These are phyloP conservation scores for Nasua narica DNA, from an alignment of 2,797 vertebrate genomes.

Conservation along the genomic window DNA sequence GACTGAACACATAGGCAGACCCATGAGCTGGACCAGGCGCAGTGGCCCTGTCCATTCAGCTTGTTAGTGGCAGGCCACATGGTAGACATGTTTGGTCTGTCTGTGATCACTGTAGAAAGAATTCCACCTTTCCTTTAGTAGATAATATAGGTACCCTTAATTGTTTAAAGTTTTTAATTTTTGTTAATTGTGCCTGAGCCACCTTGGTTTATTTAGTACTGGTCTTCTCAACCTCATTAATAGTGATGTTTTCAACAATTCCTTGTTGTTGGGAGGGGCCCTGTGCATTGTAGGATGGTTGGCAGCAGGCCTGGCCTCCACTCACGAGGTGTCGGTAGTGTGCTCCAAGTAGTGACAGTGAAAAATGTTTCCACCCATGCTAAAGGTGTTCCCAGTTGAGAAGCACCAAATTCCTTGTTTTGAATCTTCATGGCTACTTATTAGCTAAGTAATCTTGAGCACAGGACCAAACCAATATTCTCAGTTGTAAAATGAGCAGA, in stretches of 20 bases:
- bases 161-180: background rate
- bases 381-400: background rate
- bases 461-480: background rate
- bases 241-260: background rate
- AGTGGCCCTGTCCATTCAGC: background rate
- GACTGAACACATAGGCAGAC: background rate
- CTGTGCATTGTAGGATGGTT: background rate
- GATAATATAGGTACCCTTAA: background rate
- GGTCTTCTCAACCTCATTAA: background rate
- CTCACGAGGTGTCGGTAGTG: too few relatives aligned
- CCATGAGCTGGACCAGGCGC: background rate
- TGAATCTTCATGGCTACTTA: background rate
- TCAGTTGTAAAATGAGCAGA: background rate
- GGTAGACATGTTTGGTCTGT: background rate
- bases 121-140: background rate
- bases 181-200: background rate
- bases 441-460: background rate
- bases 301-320: background rate
- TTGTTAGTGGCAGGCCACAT: background rate
- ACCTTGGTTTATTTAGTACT: background rate
- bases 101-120: background rate
- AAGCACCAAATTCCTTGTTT: background rate
- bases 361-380: background rate
- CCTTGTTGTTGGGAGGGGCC: background rate
- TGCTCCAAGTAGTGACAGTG: background rate